These are phyloP conservation scores for Erythrolamprus reginae DNA, from an alignment of 2,113 vertebrate genomes.

Conservation along the genomic window DNA sequence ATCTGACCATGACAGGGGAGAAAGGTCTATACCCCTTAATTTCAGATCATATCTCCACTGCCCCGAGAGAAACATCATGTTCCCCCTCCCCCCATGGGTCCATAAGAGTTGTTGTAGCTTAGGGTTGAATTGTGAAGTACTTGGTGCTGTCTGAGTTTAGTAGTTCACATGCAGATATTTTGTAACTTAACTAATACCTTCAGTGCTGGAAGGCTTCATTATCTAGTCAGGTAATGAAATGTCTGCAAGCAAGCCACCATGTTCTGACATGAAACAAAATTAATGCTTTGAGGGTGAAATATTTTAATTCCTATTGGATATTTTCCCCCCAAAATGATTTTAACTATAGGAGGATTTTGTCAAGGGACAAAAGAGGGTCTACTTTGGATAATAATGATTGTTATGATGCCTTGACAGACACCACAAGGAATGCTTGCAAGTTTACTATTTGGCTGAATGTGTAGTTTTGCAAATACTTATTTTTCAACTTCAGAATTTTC, in stretches of 20 bases:
- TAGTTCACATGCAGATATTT: not conserved
- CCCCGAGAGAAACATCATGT: no score
- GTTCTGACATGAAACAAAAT: not conserved
- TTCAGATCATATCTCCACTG: no score
- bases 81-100: no score
- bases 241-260: not conserved
- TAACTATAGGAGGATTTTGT: not conserved
- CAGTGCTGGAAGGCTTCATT: not conserved
- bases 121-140: not conserved
- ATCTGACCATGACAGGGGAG: no score
- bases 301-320: not conserved
- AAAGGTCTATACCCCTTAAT: no score
- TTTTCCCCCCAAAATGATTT: not conserved
- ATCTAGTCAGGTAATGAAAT: not conserved
- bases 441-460: not conserved
- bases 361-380: not conserved
- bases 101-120: not conserved
- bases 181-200: not conserved
- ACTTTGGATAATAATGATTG: not conserved
- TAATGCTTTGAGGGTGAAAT: not conserved
- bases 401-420: not conserved
- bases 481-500: not conserved
- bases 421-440: not conserved
- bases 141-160: not conserved
- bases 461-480: not conserved